Conservation (phyloP, 2,797 vertebrate species). For the Platalea minor region DNA sequence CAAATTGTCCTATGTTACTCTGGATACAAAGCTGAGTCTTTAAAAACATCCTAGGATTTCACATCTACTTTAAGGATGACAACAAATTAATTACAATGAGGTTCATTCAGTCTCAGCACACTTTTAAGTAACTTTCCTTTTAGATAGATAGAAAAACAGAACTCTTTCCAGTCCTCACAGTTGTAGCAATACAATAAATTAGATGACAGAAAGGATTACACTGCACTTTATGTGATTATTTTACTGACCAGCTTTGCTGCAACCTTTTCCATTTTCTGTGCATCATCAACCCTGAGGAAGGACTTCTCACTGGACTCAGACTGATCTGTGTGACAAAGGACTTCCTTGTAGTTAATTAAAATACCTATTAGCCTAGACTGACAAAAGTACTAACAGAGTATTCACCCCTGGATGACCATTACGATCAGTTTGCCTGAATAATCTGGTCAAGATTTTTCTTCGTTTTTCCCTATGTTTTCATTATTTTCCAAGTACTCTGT, state of each 20-base stretch:
- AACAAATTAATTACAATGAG: background rate
- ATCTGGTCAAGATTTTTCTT: background rate
- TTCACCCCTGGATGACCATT: background rate
- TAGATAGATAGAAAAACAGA: background rate
- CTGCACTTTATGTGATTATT: constrained; percentile 3
- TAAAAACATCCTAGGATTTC: background rate
- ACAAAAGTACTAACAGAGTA: background rate
- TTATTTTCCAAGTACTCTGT: background rate
- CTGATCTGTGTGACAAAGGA: background rate
- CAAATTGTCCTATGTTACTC: background rate
- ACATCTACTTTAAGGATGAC: background rate
- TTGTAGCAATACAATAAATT: background rate
- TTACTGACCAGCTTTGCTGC: background rate
- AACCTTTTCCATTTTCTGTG: background rate
- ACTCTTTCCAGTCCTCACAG: background rate
- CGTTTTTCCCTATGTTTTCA: background rate
- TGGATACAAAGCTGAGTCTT: background rate
- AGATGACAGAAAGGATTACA: background rate
- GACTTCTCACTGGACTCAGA: background rate
- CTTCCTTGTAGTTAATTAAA: background rate
- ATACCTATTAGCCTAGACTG: background rate
- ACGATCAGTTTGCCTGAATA: background rate
- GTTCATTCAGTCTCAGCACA: background rate
- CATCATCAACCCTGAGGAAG: background rate
- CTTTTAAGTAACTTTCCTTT: background rate